Percentiles rank a stretch among this genome's conserved stretches.
These are phyloP conservation scores for Gadus chalcogrammus DNA, from an alignment of 2,113 vertebrate species.

Conservation along the genomic window DNA sequence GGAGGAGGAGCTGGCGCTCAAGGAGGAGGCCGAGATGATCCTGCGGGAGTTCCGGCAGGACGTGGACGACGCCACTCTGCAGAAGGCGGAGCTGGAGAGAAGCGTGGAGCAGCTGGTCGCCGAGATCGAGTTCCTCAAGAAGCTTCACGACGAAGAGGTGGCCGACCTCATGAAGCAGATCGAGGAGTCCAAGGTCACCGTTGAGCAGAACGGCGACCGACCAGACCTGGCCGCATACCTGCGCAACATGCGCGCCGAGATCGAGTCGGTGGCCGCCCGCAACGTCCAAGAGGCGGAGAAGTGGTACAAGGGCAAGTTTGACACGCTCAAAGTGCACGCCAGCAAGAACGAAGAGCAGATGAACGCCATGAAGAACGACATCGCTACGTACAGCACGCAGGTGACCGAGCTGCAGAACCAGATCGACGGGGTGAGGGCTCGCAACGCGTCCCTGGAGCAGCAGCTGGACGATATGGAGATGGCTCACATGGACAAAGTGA, in stretches of 20 bases:
- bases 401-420: slow-evolving; percentile 73
- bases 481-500: slow-evolving; percentile 69
- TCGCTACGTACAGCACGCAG: slow-evolving; percentile 67
- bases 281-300: slow-evolving; percentile 78
- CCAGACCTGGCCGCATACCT: slow-evolving; percentile 68
- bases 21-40: slow-evolving; percentile 77
- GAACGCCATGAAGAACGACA: slow-evolving; percentile 74
- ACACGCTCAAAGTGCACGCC: slow-evolving; percentile 71
- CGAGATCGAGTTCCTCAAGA: slow-evolving; percentile 72
- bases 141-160: slow-evolving; percentile 69
- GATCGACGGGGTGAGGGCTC: slow-evolving; percentile 67
- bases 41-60: slow-evolving; percentile 76
- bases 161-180: slow-evolving; percentile 73
- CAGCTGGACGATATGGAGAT: slow-evolving; percentile 77
- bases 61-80: slow-evolving; percentile 72
- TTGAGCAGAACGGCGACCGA: slow-evolving; percentile 61
- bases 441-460: slow-evolving; percentile 68
- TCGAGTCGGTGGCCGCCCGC: slow-evolving; percentile 69
- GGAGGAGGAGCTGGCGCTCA: slow-evolving; percentile 75
- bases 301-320: slow-evolving; percentile 80
- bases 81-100: slow-evolving; percentile 73
- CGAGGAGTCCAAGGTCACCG: slow-evolving; percentile 64
- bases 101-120: slow-evolving; percentile 67
- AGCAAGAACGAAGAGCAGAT: slow-evolving; percentile 70
- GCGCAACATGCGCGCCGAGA: slow-evolving; percentile 65